Conservation (phyloP, 2,797 vertebrate species). For the Eulemur coronatus region DNA sequence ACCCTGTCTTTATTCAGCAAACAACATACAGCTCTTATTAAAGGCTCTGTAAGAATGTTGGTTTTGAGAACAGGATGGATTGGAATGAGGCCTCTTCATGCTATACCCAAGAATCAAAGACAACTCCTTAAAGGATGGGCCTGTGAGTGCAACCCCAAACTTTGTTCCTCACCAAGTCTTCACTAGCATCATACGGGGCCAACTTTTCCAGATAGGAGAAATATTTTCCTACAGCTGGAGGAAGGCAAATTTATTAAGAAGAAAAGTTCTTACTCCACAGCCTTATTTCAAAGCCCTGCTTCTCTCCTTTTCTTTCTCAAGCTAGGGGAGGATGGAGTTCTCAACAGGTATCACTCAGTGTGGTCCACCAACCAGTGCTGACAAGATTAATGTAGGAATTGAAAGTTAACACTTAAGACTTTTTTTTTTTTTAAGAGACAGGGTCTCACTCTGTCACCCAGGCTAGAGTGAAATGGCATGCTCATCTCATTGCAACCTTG, state of each 20-base stretch:
- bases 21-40: background rate
- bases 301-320: background rate
- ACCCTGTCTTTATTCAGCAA: conserved; percentile 5
- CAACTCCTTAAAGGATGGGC: background rate
- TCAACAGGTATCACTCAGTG: background rate
- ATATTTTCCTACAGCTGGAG: background rate
- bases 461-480: too few species aligned
- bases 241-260: background rate
- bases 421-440: background rate
- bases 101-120: background rate
- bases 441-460: too few species aligned
- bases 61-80: background rate
- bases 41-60: background rate
- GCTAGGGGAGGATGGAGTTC: background rate
- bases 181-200: background rate
- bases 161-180: background rate
- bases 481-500: too few species aligned
- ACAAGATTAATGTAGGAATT: background rate
- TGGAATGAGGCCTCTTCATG: background rate
- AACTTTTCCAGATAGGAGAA: background rate
- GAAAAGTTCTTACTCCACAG: background rate
- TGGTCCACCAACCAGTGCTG: background rate
- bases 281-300: background rate
- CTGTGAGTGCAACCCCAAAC: background rate
- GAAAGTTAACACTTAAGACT: background rate